Evolutionary conservation across 2,797 vertebrate species (phyloP), one percentile per base, ranked within the genome.

Genomic region (Sebastes diploproa): DNA sequence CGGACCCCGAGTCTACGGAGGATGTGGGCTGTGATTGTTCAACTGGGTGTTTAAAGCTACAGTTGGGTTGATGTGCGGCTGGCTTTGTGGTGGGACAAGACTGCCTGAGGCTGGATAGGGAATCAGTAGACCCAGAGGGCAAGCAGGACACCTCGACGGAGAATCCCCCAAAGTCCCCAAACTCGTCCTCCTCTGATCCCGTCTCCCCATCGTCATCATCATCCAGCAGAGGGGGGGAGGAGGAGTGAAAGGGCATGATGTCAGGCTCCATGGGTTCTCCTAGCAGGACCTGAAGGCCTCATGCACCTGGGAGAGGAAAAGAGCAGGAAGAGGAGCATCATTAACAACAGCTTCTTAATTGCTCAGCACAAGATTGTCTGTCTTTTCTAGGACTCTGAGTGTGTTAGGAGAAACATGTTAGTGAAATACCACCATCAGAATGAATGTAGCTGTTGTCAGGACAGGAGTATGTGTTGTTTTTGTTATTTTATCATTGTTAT

Each of bases 101-200:
- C 74, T 94, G 86, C 83, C 84, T 92, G 78, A 94, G 82, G 61
- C 91, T 93, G 77, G 92, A 88, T 1, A 95, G 78, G 5, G 77
- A 77, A 2, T 96, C 95, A 18, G 94, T 89, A 91, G 96, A 95
- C 73, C 90, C 95, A 59, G 95, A 88, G 10, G 95, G 86, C 59
- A 96, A 94, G 77, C 75, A 76, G 66, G 95, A 92, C 38, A 95
- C 92, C 72, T 89, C 94, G 38, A 91, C 93, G 72, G 96, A 94
- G 91, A 98, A 97, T 16, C 95, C 96, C 77, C 97, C 96, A 79
- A 98, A 98, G 82, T 97, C 96, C 77, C 96, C 96, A 88, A 98
- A 98, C 80, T 97, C 97, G 0, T 98, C 97, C 1, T 98, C 97
- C 1, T 97, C 96, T 0, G 97, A 96, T 2, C 96, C 96, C 1